Percentiles rank a stretch among this genome's conserved stretches.
phyloP scores from a whole-genome alignment of 2,888 invertebrate genomes.

The Drosophila basisetae region DNA sequence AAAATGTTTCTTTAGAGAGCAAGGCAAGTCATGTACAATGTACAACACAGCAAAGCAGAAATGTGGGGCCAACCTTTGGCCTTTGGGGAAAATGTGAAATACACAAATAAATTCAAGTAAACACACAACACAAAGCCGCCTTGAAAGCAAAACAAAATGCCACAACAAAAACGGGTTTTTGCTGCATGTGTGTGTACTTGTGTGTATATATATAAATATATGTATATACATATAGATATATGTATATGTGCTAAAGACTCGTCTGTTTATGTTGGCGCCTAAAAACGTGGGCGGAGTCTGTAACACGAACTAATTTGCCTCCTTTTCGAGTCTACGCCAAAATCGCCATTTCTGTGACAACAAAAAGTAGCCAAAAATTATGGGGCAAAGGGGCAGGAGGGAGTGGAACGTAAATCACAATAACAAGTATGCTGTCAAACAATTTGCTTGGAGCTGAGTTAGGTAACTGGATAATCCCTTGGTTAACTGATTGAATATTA shows the following conservation, averaged over 20 bases:
- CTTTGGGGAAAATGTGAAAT: conserved; percentile 71
- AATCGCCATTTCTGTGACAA: conserved; percentile 45
- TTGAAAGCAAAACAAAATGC: conserved; percentile 50
- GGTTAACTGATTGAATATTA: conserved; percentile 25
- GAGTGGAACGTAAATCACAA: conserved; percentile 38
- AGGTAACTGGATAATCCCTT: conserved; percentile 8
- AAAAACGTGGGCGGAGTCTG: conserved; percentile 37
- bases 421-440: conserved; percentile 46
- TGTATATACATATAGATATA: background rate
- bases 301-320: conserved; percentile 62
- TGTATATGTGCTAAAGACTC: conserved; percentile 8
- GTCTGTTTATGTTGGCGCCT: conserved; percentile 35
- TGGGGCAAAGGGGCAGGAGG: background rate
- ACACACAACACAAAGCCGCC: conserved; percentile 59
- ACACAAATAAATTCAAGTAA: conserved; percentile 76
- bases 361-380: conserved; percentile 7
- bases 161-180: conserved; percentile 14
- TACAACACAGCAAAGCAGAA: conserved; percentile 28
- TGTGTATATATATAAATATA: background rate
- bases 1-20: conserved; percentile 6
- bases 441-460: conserved; percentile 37
- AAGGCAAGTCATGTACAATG: background rate
- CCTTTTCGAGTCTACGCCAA: conserved; percentile 43
- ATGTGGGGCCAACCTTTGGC: conserved; percentile 71
- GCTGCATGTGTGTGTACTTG: background rate